Base-by-base conservation (phyloP, 2,888 invertebrate genomes). In the Portevinia maculata region DNA sequence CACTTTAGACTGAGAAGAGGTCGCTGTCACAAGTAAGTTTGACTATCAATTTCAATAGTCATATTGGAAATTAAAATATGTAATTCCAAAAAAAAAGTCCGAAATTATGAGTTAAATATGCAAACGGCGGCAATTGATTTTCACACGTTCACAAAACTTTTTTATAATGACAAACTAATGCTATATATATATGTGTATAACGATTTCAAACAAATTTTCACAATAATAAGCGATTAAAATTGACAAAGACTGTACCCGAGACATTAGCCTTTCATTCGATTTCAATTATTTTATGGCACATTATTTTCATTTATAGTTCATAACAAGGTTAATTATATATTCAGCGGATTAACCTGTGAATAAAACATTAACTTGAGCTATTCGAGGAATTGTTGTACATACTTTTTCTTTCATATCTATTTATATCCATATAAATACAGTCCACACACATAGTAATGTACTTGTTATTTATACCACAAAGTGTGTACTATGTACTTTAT, bases 291-390 rank as follows among this genome's bases (percentile, higher is more conserved):
- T 62, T 62, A 62, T 34, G 6, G 11, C 46, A 46, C 15, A 62
- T 34, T 50, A 65, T 39, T 41, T 65, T 30, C 52, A 65, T 52
- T 65, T 30, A 24, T 50, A 70, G 30, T 55, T 50, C 37, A 69
- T 37, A 28, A 48, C 44, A 59, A 41, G 30, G n/a, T 50, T 59
- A 41, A 59, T 52, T 21, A 50, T 59, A 32, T 24, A 48, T 69
- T 50, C 69, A n/a, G 48, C 28, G 37, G 57, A 3, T 28, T 41
- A 57, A 48, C 28, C n/a, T 48, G 48, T 59, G 48, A 57, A 37
- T 37, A 44, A 48, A 48, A 28, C 67, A 46, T 69, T 69, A 46
- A 69, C 67, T 32, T 32, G 19, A 30, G 19, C 8, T 8, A 9
- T 59, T 17, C 24, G 15, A 41, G 39, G 15, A 28, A 19, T 19